These are phyloP conservation scores for zebrafish (Danio rerio) DNA, from an alignment of 2,113 vertebrate species.

Conservation along the genomic window DNA sequence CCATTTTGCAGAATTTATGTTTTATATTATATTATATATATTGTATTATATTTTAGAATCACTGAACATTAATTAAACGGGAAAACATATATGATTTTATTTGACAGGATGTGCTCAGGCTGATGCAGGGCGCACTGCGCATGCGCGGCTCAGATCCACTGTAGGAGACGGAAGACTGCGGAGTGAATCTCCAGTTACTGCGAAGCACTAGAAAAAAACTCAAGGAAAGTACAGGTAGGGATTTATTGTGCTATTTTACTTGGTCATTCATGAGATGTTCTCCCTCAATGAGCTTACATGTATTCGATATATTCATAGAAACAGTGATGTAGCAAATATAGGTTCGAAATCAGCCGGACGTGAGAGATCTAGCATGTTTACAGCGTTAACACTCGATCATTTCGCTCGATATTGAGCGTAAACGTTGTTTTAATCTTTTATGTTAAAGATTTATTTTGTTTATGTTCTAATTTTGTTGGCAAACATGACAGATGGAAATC, in stretches of 20 bases:
- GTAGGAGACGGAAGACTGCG: conserved; percentile 63
- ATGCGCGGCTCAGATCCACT: conserved; percentile 63
- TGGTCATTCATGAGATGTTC: neutral
- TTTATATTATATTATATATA: too few relatives aligned
- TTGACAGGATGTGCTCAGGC: neutral
- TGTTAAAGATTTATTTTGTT: neutral
- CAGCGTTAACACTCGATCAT: conserved; percentile 23
- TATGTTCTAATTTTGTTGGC: neutral
- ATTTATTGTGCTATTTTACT: neutral
- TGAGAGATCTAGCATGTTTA: neutral
- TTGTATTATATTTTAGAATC: too few relatives aligned
- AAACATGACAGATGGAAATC: conserved; percentile 19
- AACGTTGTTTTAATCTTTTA: neutral
- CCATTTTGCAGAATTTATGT: too few relatives aligned
- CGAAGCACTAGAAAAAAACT: conserved; percentile 3
- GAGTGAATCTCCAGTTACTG: conserved; percentile 29
- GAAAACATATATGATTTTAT: too few relatives aligned
- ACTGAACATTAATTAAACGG: too few relatives aligned
- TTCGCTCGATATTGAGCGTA: neutral
- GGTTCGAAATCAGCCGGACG: conserved; percentile 2
- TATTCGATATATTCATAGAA: neutral
- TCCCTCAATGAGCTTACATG: neutral
- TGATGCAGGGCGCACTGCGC: conserved; percentile 59
- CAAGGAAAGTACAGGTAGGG: conserved; percentile 32
- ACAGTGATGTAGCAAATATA: too few relatives aligned